Evolutionary conservation across 2,888 invertebrate species (phyloP).

Genomic region (Pollenia angustigena): DNA sequence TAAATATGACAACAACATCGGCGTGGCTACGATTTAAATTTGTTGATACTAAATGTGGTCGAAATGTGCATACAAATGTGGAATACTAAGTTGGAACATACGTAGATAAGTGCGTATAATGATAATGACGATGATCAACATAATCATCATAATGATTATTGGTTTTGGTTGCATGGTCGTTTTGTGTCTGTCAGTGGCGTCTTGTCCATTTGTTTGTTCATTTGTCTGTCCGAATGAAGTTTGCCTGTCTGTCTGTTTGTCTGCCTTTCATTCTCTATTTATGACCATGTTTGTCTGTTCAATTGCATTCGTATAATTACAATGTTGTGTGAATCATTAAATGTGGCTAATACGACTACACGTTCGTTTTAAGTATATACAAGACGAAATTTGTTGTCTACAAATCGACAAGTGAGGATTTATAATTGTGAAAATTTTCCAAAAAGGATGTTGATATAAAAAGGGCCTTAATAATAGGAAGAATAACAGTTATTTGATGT

Average conservation of each 20-base stretch:
- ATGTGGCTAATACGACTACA: conserved; percentile 65
- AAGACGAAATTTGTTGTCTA: conserved; percentile 13
- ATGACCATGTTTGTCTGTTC: conserved; percentile 54
- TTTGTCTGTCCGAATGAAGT: neutral
- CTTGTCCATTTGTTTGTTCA: conserved; percentile 38
- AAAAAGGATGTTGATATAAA: neutral
- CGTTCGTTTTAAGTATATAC: neutral
- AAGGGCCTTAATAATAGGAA: neutral
- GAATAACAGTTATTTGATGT: too few species aligned
- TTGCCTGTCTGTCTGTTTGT: conserved; percentile 30
- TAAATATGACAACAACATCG: conserved; percentile 69
- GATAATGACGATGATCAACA: conserved; percentile 22
- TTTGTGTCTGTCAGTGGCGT: conserved; percentile 39
- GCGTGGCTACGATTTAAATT: conserved; percentile 70
- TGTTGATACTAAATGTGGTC: conserved; percentile 69
- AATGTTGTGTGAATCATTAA: conserved; percentile 67
- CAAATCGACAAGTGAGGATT: neutral
- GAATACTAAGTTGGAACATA: neutral
- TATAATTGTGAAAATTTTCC: too few species aligned
- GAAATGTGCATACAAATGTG: conserved; percentile 41
- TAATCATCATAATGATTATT: conserved; percentile 48
- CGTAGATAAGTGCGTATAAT: conserved; percentile 11
- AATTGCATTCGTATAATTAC: conserved; percentile 55
- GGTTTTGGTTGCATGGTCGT: conserved; percentile 51
- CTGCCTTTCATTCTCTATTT: conserved; percentile 32